Conservation (phyloP, 2,888 invertebrate species). For the Cacoxenus indagator region DNA sequence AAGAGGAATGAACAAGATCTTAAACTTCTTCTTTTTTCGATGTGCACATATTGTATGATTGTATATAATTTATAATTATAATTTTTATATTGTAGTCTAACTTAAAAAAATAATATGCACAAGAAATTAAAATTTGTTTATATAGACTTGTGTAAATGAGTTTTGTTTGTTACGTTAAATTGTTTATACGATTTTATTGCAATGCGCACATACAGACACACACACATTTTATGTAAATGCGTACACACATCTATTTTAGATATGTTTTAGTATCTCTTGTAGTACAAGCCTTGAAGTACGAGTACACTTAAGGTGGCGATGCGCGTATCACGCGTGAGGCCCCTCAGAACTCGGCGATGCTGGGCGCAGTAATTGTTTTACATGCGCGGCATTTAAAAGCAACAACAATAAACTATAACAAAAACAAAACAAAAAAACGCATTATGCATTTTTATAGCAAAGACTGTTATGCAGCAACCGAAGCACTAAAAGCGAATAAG, state of each 20-base stretch:
- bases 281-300: not conserved
- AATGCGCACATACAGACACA: not conserved
- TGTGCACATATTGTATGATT: not conserved
- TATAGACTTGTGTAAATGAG: not conserved
- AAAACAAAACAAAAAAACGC: not conserved
- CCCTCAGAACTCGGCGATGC: not conserved
- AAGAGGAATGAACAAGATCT: not conserved
- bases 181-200: conserved; percentile 6
- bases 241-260: not conserved
- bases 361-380: not conserved
- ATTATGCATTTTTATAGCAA: not conserved
- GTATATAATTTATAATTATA: not conserved
- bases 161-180: not conserved
- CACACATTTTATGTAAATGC: too few species aligned
- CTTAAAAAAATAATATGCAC: not conserved
- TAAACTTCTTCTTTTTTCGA: not conserved
- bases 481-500: too few species aligned
- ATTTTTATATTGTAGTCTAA: not conserved
- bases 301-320: too few species aligned
- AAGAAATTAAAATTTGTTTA: conserved; percentile 12
- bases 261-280: not conserved
- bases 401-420: not conserved
- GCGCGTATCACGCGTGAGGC: not conserved
- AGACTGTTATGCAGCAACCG: not conserved
- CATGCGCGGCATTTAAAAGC: not conserved